Evolutionary conservation across 2,888 invertebrate genomes (phyloP), one percentile per base, ranked within the genome.

Genomic region (Agrilus mali): DNA sequence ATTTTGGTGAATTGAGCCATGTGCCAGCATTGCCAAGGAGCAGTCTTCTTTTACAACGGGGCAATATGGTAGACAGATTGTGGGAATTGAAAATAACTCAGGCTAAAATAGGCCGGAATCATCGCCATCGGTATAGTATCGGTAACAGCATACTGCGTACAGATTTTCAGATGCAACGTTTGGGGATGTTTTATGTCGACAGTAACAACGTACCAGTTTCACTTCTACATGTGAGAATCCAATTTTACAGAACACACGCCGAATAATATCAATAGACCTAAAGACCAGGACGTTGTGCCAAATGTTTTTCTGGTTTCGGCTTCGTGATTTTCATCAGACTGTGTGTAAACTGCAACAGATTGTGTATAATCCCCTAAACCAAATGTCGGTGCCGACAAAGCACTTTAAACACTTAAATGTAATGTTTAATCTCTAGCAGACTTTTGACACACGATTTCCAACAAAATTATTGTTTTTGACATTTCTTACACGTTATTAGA

Each of bases 21-120:
- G 55, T 61, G 63, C 59, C 57, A 50, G 53, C 55, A 53, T 53
- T 56, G 57, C 57, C 59, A 54, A 55, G 53, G 47, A 42, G 45
- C 41, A 27, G 27, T 27, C 27, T 27, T 27, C 27, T 27, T 27
- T 27, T 52, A 57, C 59, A 58, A 61, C 60, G 57, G 60, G 58
- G 61, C 62, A 64, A 64, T 64, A 63, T 64, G 63, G 63, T 56
- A 60, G 60, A 55, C 63, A 64, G 64, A 63, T 64, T 63, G 63
- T 61, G 63, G 60, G 64, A 63, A 63, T 59, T 62, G 57, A 60
- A 64, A 64, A 64, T 64, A 63, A 61, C 62, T 56, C 60, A 55
- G 56, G 56, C 59, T 61, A 60, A 63, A 63, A 63, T 64, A 63
- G 63, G 63, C 62, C 58, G 60, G 62, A 64, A 62, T 50, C 47